Evolutionary conservation across 2,113 vertebrate genomes (phyloP).

Genomic region (Saccopteryx leptura): DNA sequence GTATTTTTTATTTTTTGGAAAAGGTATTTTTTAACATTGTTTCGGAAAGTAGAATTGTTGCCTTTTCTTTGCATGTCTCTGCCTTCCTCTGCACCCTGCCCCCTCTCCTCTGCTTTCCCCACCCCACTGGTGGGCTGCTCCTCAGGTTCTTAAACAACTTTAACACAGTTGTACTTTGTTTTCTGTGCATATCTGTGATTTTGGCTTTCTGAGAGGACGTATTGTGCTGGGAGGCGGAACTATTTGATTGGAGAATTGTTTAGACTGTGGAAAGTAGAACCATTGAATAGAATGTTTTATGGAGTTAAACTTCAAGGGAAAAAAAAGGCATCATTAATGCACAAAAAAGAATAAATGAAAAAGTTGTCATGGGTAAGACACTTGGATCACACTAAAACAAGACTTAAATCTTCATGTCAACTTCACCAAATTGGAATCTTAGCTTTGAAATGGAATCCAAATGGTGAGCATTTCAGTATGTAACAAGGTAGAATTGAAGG

Average conservation of each 20-base stretch:
- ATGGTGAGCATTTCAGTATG: background rate
- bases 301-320: slow-evolving; percentile 62
- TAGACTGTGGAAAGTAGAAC: slow-evolving; percentile 73
- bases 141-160: slow-evolving; percentile 79
- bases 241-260: slow-evolving; percentile 80
- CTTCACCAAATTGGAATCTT: slow-evolving; percentile 48
- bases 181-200: slow-evolving; percentile 72
- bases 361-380: slow-evolving; percentile 52
- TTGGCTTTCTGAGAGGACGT: slow-evolving; percentile 80
- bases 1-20: background rate
- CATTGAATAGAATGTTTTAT: slow-evolving; percentile 74
- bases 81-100: background rate
- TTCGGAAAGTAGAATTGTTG: slow-evolving; percentile 74
- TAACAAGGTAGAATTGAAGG: background rate
- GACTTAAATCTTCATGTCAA: slow-evolving; percentile 23
- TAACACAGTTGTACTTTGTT: slow-evolving; percentile 86
- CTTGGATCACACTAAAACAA: slow-evolving; percentile 62
- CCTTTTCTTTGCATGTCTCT: slow-evolving; percentile 70
- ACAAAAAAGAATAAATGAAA: slow-evolving; percentile 22
- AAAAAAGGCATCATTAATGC: slow-evolving; percentile 50
- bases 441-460: slow-evolving; percentile 51
- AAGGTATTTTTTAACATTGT: slow-evolving; percentile 43
- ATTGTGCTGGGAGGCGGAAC: slow-evolving; percentile 83
- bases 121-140: slow-evolving; percentile 30
- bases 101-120: background rate